A percentile compares a stretch with the other conserved stretches of the same genome.
These are phyloP conservation scores for Parascotia fuliginaria DNA, from an alignment of 2,888 invertebrate genomes.

Conservation along the genomic window DNA sequence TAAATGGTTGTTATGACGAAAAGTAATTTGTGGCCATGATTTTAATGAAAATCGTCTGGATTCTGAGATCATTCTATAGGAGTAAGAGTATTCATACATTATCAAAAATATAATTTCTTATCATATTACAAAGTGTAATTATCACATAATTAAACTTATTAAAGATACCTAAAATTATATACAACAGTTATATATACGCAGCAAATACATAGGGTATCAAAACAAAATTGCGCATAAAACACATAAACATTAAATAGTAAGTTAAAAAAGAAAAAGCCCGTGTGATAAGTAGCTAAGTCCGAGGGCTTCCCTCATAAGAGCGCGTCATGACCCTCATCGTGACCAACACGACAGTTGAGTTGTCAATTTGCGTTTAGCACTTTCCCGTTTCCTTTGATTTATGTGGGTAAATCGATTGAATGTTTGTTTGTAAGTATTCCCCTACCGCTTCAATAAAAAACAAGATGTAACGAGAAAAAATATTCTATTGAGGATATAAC, in stretches of 20 bases:
- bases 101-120: no score
- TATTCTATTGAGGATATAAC: slow-evolving; percentile 34
- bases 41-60: no score
- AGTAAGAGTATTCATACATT: no score
- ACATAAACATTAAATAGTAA: slow-evolving; percentile 6
- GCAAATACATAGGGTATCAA: not conserved
- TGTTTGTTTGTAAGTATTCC: slow-evolving; percentile 50
- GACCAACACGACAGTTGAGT: slow-evolving; percentile 56
- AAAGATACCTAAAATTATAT: no score
- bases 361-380: slow-evolving; percentile 68
- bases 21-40: no score
- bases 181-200: no score
- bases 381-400: slow-evolving; percentile 61
- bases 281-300: slow-evolving; percentile 44
- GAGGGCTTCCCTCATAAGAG: slow-evolving; percentile 49
- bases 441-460: slow-evolving; percentile 37
- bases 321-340: slow-evolving; percentile 54
- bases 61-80: no score
- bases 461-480: slow-evolving; percentile 39
- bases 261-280: slow-evolving; percentile 28
- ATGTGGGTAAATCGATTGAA: slow-evolving; percentile 58
- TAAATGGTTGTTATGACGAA: no score
- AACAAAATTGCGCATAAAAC: not conserved
- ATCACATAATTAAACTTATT: no score
- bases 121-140: no score